Evolutionary conservation across 2,888 invertebrate genomes (phyloP).

Genomic region (Scaptomyza flava): DNA sequence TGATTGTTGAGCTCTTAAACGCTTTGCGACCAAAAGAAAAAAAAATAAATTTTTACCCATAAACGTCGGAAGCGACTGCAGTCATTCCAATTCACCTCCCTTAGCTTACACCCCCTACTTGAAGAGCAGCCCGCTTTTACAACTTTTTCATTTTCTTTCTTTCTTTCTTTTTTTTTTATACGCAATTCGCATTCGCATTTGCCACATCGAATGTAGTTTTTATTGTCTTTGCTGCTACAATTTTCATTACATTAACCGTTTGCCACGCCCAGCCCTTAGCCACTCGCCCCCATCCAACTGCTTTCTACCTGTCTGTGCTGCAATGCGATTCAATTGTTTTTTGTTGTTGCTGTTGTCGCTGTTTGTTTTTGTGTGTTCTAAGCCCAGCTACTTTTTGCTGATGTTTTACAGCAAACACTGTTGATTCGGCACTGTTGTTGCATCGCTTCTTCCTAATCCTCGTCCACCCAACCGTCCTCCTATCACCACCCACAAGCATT

Average conservation of each 20-base stretch:
- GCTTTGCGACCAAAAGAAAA: conserved; percentile 41
- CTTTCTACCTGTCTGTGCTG: conserved; percentile 9
- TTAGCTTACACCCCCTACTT: background rate
- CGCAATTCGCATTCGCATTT: conserved; percentile 28
- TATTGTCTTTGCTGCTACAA: conserved; percentile 65
- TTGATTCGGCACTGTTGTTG: conserved; percentile 64
- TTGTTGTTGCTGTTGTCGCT: background rate
- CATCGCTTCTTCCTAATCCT: conserved; percentile 36
- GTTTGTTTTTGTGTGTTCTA: conserved; percentile 38
- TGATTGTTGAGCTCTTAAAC: conserved; percentile 55
- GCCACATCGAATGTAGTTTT: conserved; percentile 65
- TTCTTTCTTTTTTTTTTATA: conserved; percentile 18
- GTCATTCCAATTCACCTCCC: background rate
- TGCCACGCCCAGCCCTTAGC: conserved; percentile 36
- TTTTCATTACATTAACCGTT: conserved; percentile 78
- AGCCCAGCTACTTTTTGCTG: conserved; percentile 55
- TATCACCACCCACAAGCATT: background rate
- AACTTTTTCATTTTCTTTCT: background rate
- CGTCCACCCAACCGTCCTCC: background rate
- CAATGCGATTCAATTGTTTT: conserved; percentile 42
- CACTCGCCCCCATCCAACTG: background rate
- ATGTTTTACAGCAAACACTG: conserved; percentile 59
- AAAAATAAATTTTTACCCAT: conserved; percentile 45
- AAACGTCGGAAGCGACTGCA: conserved; percentile 18
- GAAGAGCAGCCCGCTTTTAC: background rate